Conservation (phyloP, 2,888 invertebrate species). For the Amblyjoppa fuscipennis region DNA sequence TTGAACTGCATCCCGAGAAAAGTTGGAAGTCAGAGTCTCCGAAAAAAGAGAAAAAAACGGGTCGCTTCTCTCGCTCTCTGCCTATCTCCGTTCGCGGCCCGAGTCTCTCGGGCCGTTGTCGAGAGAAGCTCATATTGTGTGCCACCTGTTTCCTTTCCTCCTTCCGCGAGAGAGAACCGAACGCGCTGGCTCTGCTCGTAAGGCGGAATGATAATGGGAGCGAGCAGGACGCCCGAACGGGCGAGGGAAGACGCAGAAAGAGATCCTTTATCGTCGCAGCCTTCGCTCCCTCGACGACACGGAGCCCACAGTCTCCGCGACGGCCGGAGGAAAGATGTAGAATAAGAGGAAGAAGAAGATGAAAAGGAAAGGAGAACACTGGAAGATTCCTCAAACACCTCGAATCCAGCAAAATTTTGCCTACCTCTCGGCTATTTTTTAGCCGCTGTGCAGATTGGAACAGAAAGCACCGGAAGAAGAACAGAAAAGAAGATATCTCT, state of each 20-base stretch:
- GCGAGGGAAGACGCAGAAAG: constrained; percentile 29
- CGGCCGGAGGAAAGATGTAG: constrained; percentile 9
- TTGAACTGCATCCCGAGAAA: constrained; percentile 66
- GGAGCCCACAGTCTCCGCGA: constrained; percentile 14
- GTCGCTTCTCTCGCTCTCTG: constrained; percentile 47
- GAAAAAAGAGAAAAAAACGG: constrained; percentile 58
- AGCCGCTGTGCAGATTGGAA: background rate
- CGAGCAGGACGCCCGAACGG: background rate
- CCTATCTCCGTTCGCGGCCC: constrained; percentile 35
- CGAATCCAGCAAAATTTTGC: background rate
- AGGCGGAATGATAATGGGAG: constrained; percentile 18
- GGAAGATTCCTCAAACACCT: constrained; percentile 6
- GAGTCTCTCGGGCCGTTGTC: constrained; percentile 41
- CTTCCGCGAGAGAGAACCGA: constrained; percentile 45
- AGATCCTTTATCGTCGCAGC: constrained; percentile 52
- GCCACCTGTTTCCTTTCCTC: constrained; percentile 73
- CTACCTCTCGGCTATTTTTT: background rate
- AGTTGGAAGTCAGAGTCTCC: constrained; percentile 60
- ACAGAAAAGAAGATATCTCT: background rate
- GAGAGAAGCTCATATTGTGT: constrained; percentile 71
- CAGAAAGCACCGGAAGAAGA: background rate
- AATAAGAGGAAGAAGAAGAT: background rate
- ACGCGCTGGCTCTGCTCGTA: constrained; percentile 36
- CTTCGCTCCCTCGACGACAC: constrained; percentile 30
- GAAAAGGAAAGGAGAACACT: background rate